Evolutionary conservation across 2,113 vertebrate species (phyloP).

Genomic region (Eptatretus burgeri): DNA sequence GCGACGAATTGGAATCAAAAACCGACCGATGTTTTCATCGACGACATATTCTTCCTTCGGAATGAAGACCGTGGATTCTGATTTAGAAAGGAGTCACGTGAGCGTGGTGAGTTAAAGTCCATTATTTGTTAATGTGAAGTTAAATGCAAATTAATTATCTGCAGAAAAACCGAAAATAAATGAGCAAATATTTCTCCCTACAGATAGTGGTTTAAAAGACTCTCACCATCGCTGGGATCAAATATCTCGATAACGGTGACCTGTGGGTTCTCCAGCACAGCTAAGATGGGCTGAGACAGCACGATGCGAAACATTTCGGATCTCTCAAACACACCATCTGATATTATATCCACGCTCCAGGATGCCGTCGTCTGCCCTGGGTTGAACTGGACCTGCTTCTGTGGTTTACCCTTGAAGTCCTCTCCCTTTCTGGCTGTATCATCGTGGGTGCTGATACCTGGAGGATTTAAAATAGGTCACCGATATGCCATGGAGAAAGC

Average conservation of each 20-base stretch:
- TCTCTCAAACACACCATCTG: slow-evolving; percentile 37
- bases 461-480: too few species aligned
- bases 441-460: slow-evolving; percentile 50
- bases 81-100: slow-evolving; percentile 10
- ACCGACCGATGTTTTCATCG: slow-evolving; percentile 50
- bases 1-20: slow-evolving; percentile 50
- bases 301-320: slow-evolving; percentile 51
- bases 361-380: slow-evolving; percentile 46
- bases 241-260: slow-evolving; percentile 44
- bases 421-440: slow-evolving; percentile 40
- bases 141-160: too few species aligned
- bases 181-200: too few species aligned
- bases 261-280: slow-evolving; percentile 32
- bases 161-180: too few species aligned
- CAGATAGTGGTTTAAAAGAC: background rate
- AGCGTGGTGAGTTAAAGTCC: background rate
- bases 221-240: slow-evolving; percentile 57
- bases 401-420: slow-evolving; percentile 56
- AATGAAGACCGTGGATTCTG: slow-evolving; percentile 71
- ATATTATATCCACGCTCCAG: slow-evolving; percentile 37
- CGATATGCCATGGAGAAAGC: too few species aligned
- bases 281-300: slow-evolving; percentile 64
- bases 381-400: slow-evolving; percentile 77
- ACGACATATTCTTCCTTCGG: slow-evolving; percentile 31
- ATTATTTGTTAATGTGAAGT: background rate